phyloP scores from a whole-genome alignment of 2,113 vertebrate species.

The Indri indri region DNA sequence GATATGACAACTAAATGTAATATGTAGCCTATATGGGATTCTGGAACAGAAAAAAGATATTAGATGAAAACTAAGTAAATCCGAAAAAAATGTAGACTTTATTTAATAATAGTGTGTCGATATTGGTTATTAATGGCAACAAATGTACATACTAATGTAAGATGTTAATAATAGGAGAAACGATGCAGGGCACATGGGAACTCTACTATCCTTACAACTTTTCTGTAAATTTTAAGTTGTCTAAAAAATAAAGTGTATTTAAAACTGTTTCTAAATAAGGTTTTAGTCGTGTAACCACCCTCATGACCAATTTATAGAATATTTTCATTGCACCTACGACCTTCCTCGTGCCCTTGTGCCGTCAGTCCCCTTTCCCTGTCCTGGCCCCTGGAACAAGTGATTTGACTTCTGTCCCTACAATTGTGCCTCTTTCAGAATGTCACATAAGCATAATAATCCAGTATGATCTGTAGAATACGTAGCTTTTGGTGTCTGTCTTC shows the following conservation, averaged over 20 bases:
- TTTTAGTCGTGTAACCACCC: background rate
- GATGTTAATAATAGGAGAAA: background rate
- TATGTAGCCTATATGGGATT: background rate
- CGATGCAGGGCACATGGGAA: accelerated
- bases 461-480: too few species aligned
- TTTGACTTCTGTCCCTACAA: background rate
- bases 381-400: background rate
- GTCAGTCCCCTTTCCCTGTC: too few species aligned
- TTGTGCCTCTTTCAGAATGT: background rate
- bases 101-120: too few species aligned
- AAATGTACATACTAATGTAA: background rate
- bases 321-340: background rate
- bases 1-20: background rate
- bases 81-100: background rate
- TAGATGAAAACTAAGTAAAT: background rate
- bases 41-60: background rate
- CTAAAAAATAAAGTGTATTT: background rate
- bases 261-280: background rate
- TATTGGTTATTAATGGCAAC: background rate
- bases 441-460: background rate
- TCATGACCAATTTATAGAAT: background rate
- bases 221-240: background rate
- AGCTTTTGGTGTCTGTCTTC: background rate
- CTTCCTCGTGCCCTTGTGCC: background rate
- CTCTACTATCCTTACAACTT: background rate